Conservation (phyloP, 2,113 vertebrate genomes). For the human (Homo sapiens) region GRCh38 chr1:173410501-173411000, state of each 20-base stretch:
- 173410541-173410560: not conserved
- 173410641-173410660: not conserved
- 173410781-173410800: not conserved
- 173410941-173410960: not conserved
- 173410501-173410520: not conserved
- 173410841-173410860: not conserved
- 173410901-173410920: not conserved
- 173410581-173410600: not conserved
- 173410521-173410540: not conserved
- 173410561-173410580: not conserved
- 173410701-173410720: not conserved
- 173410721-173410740: not conserved
- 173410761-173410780: not conserved
- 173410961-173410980: not conserved
- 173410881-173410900: not conserved
- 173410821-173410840: not conserved
- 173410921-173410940: not conserved
- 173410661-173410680: fast-evolving
- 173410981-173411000: not conserved
- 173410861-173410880: not conserved
- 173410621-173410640: not conserved
- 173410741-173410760: not conserved
- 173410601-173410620: not conserved
- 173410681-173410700: not conserved
- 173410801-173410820: not conserved